Evolutionary conservation across 2,888 invertebrate genomes (phyloP).

Genomic region (Drosophila longiperda): DNA sequence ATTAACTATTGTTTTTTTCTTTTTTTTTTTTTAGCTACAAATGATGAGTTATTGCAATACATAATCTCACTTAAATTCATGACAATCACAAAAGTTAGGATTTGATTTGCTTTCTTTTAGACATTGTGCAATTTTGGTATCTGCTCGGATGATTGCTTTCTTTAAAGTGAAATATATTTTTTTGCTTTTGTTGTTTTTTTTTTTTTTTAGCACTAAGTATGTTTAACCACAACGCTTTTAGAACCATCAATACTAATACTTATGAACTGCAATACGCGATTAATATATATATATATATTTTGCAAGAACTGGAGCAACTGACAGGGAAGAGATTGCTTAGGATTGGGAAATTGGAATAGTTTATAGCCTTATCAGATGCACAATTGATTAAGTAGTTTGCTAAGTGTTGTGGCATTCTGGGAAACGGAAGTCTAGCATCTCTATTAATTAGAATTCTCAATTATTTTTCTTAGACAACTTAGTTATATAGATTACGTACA

Average conservation of each 20-base stretch:
- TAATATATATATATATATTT: constrained; percentile 1
- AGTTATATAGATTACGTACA: constrained; percentile 6
- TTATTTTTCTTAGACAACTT: constrained; percentile 21
- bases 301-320: constrained; percentile 15
- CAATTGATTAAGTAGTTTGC: not conserved
- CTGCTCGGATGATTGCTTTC: constrained; percentile 40
- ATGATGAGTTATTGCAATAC: constrained; percentile 36
- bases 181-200: not conserved
- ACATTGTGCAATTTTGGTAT: constrained; percentile 28
- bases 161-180: constrained; percentile 33
- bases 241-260: constrained; percentile 41
- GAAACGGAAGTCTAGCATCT: constrained; percentile 50
- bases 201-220: constrained; percentile 29
- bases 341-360: constrained; percentile 2
- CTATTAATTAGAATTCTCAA: constrained; percentile 43
- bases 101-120: constrained; percentile 61
- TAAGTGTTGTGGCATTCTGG: constrained; percentile 2
- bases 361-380: constrained; percentile 9
- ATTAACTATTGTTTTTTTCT: constrained; percentile 44
- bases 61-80: constrained; percentile 72
- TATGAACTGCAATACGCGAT: constrained; percentile 19
- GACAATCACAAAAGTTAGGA: constrained; percentile 77
- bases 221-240: constrained; percentile 63
- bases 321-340: constrained; percentile 14
- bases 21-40: constrained; percentile 41